Evolutionary conservation across 2,888 invertebrate genomes (phyloP).

Genomic region (Agrotis clavis): DNA sequence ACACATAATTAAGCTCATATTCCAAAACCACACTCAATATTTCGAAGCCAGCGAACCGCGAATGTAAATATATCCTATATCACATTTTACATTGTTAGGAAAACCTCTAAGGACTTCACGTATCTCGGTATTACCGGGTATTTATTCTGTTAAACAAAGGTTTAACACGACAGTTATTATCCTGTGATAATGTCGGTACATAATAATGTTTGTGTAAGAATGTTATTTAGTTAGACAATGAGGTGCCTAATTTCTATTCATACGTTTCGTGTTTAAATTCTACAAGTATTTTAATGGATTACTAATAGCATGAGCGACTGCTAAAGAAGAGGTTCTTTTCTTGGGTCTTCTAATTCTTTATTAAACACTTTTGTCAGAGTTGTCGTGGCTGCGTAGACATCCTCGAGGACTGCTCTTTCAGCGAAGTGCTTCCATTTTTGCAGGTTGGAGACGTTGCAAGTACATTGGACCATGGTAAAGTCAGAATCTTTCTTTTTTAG

Average conservation of each 20-base stretch:
- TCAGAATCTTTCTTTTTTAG: too few relatives aligned
- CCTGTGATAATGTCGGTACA: background rate
- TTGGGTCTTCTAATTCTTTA: too few relatives aligned
- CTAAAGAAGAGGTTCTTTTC: too few relatives aligned
- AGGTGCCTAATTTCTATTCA: constrained; percentile 3
- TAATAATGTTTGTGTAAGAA: background rate
- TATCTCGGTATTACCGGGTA: constrained; percentile 22
- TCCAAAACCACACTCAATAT: constrained; percentile 4
- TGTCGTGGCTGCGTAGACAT: too few relatives aligned
- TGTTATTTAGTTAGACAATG: constrained; percentile 13
- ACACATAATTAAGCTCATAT: constrained; percentile 25
- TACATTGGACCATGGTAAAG: too few relatives aligned
- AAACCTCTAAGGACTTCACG: constrained; percentile 32
- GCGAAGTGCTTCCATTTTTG: too few relatives aligned
- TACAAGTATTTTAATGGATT: background rate
- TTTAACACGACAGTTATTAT: constrained; percentile 21
- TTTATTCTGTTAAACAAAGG: constrained; percentile 36
- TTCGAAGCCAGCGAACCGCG: background rate
- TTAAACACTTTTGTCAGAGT: too few relatives aligned
- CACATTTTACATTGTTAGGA: constrained; percentile 28
- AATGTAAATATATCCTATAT: constrained; percentile 7
- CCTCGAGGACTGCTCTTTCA: too few relatives aligned
- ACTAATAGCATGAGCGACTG: too few relatives aligned
- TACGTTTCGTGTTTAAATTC: background rate
- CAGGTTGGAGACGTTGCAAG: too few relatives aligned